Evolutionary conservation across 2,888 invertebrate genomes (phyloP).

Genomic region (Sarcophaga rosellei): DNA sequence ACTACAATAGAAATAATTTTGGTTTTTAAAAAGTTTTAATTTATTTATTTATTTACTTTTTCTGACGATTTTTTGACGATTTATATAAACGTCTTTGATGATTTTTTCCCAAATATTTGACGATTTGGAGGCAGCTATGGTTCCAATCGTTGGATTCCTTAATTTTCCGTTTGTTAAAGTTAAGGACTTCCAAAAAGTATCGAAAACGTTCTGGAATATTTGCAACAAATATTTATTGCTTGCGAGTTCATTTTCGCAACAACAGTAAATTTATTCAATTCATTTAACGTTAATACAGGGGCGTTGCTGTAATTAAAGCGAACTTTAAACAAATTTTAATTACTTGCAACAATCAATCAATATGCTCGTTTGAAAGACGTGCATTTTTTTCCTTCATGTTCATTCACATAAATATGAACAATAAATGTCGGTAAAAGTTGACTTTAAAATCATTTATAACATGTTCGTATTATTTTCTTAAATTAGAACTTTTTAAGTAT

Average conservation of each 20-base stretch:
- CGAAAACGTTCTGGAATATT: background rate
- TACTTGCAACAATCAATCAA: conserved; percentile 70
- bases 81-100: no score
- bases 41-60: no score
- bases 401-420: background rate
- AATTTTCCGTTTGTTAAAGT: no score
- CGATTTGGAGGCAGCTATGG: no score
- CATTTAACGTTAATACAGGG: conserved; percentile 47
- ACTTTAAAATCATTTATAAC: background rate
- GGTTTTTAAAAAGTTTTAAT: no score
- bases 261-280: conserved; percentile 45
- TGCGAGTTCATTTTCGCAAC: conserved; percentile 1
- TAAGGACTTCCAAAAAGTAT: no score
- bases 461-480: no score
- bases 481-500: no score
- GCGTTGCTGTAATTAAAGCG: conserved; percentile 67
- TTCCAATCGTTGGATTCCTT: no score
- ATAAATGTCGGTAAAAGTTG: background rate
- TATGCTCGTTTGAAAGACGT: conserved; percentile 47
- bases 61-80: no score
- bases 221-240: background rate
- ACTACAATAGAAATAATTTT: no score
- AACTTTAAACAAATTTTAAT: conserved; percentile 70
- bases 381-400: background rate
- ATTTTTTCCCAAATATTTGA: no score